These are phyloP conservation scores for Cavia porcellus DNA, from an alignment of 2,113 vertebrate genomes.

Conservation along the genomic window DNA sequence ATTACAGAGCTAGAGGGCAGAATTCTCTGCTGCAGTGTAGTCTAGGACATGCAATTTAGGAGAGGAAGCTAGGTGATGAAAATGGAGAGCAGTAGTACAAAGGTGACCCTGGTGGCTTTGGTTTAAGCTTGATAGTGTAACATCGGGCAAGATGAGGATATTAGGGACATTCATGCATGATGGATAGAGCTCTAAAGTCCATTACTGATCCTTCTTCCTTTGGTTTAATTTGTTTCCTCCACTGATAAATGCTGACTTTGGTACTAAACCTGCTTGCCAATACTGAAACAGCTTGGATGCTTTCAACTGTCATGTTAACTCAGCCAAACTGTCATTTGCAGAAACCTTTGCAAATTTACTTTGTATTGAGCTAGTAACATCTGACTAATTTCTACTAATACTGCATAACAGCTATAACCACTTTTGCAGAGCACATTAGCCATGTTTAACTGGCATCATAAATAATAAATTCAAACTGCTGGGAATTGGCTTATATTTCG, in stretches of 20 bases:
- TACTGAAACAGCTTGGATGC: slow-evolving; percentile 64
- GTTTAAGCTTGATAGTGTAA: neutral
- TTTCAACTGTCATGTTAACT: slow-evolving; percentile 80
- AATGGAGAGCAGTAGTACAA: neutral
- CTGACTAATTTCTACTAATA: slow-evolving; percentile 83
- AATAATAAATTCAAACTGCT: slow-evolving; percentile 83
- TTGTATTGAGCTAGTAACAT: slow-evolving; percentile 81
- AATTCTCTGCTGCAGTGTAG: neutral
- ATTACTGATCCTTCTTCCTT: neutral
- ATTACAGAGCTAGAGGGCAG: neutral
- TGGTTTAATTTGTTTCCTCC: slow-evolving; percentile 55
- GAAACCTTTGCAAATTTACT: slow-evolving; percentile 79
- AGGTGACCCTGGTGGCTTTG: neutral
- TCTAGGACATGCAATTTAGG: neutral
- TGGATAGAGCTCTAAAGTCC: neutral
- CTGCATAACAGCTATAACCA: slow-evolving; percentile 73
- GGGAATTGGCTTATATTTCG: slow-evolving; percentile 75
- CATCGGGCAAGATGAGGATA: neutral
- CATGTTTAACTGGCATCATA: slow-evolving; percentile 82
- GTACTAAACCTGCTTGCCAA: slow-evolving; percentile 70
- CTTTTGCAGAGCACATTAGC: slow-evolving; percentile 78
- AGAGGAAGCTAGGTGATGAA: neutral
- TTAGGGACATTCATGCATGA: neutral
- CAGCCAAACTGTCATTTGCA: slow-evolving; percentile 79
- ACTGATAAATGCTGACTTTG: slow-evolving; percentile 77